These are phyloP conservation scores for Piezodorus guildinii DNA, from an alignment of 1,140 invertebrate genomes.

Conservation along the genomic window DNA sequence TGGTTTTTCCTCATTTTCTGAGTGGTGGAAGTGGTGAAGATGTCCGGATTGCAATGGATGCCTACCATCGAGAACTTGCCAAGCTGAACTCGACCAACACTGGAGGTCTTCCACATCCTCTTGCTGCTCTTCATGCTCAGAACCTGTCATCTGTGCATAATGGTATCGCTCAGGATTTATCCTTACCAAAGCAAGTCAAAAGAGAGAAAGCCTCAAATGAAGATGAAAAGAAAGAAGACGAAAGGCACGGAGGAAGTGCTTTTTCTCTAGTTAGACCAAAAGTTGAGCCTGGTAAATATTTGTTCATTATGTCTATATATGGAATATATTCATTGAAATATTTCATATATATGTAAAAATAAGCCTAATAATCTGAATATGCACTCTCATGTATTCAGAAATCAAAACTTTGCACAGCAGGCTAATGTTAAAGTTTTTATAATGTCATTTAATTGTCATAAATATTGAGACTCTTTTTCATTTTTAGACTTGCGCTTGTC, in stretches of 20 bases:
- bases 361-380: neutral
- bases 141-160: slow-evolving; percentile 41
- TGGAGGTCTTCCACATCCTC: slow-evolving; percentile 19
- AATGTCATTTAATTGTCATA: neutral
- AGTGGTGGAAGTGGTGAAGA: slow-evolving; percentile 58
- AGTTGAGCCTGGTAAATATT: slow-evolving; percentile 47
- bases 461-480: slow-evolving; percentile 7
- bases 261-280: slow-evolving; percentile 74
- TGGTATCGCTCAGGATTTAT: slow-evolving; percentile 69
- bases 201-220: slow-evolving; percentile 43
- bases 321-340: neutral
- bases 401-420: neutral
- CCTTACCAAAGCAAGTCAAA: slow-evolving; percentile 50
- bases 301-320: neutral
- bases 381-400: neutral
- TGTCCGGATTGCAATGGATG: slow-evolving; percentile 75
- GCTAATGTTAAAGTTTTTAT: neutral
- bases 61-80: slow-evolving; percentile 82
- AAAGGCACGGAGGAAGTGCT: slow-evolving; percentile 70
- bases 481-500: slow-evolving; percentile 4
- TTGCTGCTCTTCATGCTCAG: slow-evolving; percentile 22
- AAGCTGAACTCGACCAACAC: slow-evolving; percentile 50
- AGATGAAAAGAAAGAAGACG: slow-evolving; percentile 43
- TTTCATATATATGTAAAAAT: neutral
- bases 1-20: slow-evolving; percentile 71